phyloP scores from a whole-genome alignment of 2,888 invertebrate species.

The Caenorhabditis imperialis region DNA sequence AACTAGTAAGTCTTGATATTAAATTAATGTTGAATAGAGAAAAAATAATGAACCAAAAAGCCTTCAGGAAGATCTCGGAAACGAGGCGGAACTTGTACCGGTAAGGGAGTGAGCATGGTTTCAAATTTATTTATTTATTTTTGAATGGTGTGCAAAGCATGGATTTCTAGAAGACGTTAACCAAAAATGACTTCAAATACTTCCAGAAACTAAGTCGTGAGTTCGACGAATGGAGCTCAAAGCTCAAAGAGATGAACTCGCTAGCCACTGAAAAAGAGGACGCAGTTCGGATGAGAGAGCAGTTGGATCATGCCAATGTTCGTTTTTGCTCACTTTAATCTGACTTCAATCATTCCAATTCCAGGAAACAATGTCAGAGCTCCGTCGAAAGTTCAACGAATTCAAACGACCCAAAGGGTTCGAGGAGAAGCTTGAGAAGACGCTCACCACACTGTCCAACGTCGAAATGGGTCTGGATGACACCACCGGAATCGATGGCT shows the following conservation, averaged over 20 bases:
- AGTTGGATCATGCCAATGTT: constrained; percentile 64
- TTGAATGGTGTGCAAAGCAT: no score
- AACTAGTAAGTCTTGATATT: not conserved
- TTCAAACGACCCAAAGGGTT: constrained; percentile 74
- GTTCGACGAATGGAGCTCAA: constrained; percentile 70
- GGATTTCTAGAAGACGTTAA: not conserved
- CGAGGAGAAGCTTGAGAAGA: constrained; percentile 63
- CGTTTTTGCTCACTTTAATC: no score
- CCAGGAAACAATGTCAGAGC: constrained; percentile 57
- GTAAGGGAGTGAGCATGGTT: constrained; percentile 31
- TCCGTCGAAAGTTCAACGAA: constrained; percentile 60
- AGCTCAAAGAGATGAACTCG: constrained; percentile 68
- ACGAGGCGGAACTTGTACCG: constrained; percentile 48
- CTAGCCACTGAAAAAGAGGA: constrained; percentile 58
- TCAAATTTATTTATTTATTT: no score
- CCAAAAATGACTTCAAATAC: no score
- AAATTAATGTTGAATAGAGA: not conserved
- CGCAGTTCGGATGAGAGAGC: constrained; percentile 54
- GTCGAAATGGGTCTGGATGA: constrained; percentile 73
- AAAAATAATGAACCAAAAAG: no score
- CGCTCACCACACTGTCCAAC: constrained; percentile 54
- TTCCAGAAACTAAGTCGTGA: constrained; percentile 58
- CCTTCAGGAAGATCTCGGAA: constrained; percentile 49
- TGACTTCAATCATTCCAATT: constrained; percentile 6
- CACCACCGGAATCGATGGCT: constrained; percentile 64